phyloP scores from a whole-genome alignment of 35 echinoderm and acorn worm genomes.

The Lytechinus variegatus region DNA sequence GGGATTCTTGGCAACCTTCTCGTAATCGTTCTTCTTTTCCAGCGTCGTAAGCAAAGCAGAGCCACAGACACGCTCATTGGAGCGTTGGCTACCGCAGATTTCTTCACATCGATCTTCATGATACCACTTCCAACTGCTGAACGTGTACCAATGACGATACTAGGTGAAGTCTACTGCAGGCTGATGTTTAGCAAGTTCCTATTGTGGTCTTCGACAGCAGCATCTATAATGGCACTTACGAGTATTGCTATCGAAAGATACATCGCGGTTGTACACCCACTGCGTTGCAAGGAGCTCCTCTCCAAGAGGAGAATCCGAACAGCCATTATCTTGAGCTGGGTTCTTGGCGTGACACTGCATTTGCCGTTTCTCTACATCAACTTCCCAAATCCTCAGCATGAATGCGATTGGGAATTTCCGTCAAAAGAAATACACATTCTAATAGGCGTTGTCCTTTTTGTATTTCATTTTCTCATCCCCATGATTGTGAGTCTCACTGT shows the following conservation, averaged over 20 bases:
- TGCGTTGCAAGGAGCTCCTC: not conserved
- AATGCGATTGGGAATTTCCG: not conserved
- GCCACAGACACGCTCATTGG: not conserved
- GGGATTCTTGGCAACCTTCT: not conserved
- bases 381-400: not conserved
- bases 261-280: not conserved
- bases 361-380: not conserved
- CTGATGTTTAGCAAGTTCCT: not conserved
- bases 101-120: slow-evolving; percentile 7
- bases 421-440: not conserved
- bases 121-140: not conserved
- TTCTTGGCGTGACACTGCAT: not conserved
- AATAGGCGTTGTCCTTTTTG: not conserved
- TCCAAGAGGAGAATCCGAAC: not conserved
- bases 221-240: not conserved
- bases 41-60: not conserved
- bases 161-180: not conserved
- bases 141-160: not conserved
- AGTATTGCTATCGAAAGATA: not conserved
- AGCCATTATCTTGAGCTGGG: not conserved
- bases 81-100: not conserved
- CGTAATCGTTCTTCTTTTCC: not conserved
- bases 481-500: not conserved
- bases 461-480: not conserved
- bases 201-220: not conserved